Base-by-base conservation (phyloP, 2,113 vertebrate genomes). In the Chrysochloris asiatica region DNA sequence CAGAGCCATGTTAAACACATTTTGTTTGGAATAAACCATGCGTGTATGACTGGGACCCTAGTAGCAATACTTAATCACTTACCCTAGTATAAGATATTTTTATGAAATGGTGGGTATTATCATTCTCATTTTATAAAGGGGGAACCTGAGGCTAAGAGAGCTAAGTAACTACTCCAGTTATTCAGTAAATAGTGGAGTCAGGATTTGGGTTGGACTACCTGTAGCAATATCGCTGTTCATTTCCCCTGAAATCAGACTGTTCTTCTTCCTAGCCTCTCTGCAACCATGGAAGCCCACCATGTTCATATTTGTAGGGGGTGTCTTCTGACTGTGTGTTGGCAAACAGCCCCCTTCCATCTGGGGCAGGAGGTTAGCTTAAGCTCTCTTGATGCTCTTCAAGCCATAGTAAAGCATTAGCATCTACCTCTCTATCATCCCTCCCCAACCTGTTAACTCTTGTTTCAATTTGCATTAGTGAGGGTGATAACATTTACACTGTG, bases 211-310 rank as follows among this genome's bases (percentile, higher is more conserved):
- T 22, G 47, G 71, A 16, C 87, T 54, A 59, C 36, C 16, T 21
- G 33, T n/a, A 45, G 12, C 8, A 38, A n/a, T 45, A 38, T 54
- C 0, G 1, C 6, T 17, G 2, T 43, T 10, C 56, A 38, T 0
- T 36, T 92, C 56, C 52, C 0, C 30, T 9, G 41, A 48, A 1
- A 3, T 13, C 13, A 71, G 72, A 7, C 38, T 72, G 33, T 36
- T 41, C 45, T 22, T 77, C 38, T 8, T 79, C 48, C 41, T 77
- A 30, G 56, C 45, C 9, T 85, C 6, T 14, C 19, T 76, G 24
- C 22, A 54, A 1, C 81, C 6, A 36, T 45, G 9, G 65, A 47
- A n/a, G 28, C 16, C 45, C 24, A 22, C 22, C 1, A 0, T 72
- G 72, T 47, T 91, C n/a, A 21, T 11, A 0, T 41, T 28, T 71